These are phyloP conservation scores for Craniophora ligustri DNA, from an alignment of 2,888 invertebrate genomes.

Conservation along the genomic window DNA sequence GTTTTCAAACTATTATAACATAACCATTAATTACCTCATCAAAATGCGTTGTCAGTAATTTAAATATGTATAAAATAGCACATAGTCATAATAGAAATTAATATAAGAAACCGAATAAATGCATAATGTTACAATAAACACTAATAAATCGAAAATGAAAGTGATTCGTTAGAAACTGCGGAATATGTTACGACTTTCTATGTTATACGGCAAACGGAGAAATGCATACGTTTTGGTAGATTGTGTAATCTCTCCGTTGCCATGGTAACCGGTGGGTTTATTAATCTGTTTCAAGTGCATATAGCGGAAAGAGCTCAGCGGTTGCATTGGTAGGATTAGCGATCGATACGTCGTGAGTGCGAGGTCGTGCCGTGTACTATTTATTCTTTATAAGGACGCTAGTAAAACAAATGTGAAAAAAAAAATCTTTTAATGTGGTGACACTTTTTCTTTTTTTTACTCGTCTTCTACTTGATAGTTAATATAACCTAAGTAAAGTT, in stretches of 20 bases:
- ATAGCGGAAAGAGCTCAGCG: background rate
- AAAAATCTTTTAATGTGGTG: too few relatives aligned
- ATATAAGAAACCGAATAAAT: conserved; percentile 44
- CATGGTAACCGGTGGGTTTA: conserved; percentile 2
- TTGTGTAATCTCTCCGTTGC: conserved; percentile 10
- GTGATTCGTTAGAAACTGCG: conserved; percentile 38
- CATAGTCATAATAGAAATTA: conserved; percentile 10
- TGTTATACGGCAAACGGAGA: conserved; percentile 7
- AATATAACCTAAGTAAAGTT: too few relatives aligned
- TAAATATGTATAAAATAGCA: conserved; percentile 4
- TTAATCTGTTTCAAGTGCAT: background rate
- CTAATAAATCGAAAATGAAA: conserved; percentile 46
- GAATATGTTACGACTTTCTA: conserved; percentile 46
- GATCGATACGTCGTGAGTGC: background rate
- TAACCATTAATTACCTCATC: conserved; percentile 10
- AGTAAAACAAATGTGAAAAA: too few relatives aligned
- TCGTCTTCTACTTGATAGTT: too few relatives aligned
- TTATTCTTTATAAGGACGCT: background rate
- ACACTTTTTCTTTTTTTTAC: too few relatives aligned
- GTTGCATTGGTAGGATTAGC: background rate
- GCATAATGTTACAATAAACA: conserved; percentile 29
- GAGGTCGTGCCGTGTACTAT: background rate
- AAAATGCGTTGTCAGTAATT: conserved; percentile 3
- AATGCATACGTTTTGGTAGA: conserved; percentile 1
- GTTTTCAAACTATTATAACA: conserved; percentile 9